phyloP scores from a whole-genome alignment of 2,797 vertebrate genomes.

The Steatocranus sp. region DNA sequence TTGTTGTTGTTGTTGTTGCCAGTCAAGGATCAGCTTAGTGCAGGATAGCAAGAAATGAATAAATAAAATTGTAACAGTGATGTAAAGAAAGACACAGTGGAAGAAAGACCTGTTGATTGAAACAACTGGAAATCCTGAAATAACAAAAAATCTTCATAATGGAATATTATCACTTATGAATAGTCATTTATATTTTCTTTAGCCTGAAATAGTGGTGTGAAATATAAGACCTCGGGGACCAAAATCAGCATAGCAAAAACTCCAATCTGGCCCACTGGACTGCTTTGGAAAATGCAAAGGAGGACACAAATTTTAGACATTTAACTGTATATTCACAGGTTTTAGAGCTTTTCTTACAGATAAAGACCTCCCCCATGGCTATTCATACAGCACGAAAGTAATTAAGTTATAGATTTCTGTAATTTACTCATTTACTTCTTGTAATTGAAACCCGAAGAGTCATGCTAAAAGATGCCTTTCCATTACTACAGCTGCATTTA shows the following conservation, averaged over 20 bases:
- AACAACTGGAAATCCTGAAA: neutral
- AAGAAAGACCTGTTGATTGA: neutral
- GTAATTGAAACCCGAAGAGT: neutral
- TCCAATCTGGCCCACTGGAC: neutral
- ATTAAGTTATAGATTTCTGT: neutral
- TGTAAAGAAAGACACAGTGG: neutral
- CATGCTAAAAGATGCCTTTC: neutral
- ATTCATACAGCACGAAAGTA: neutral
- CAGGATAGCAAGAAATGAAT: neutral
- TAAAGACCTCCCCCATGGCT: neutral
- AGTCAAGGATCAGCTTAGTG: neutral
- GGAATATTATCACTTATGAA: neutral
- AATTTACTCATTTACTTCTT: neutral
- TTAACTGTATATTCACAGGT: neutral
- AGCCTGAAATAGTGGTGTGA: neutral
- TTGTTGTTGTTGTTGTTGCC: neutral
- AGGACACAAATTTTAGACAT: neutral
- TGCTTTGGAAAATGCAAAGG: neutral
- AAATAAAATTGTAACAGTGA: neutral
- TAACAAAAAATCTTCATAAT: neutral
- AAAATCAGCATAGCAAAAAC: neutral
- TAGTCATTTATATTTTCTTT: neutral
- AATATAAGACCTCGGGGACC: neutral
- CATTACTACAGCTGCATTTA: neutral
- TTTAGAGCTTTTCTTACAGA: neutral